phyloP scores from a whole-genome alignment of 2,888 invertebrate genomes.

The Enchytraeus crypticus region DNA sequence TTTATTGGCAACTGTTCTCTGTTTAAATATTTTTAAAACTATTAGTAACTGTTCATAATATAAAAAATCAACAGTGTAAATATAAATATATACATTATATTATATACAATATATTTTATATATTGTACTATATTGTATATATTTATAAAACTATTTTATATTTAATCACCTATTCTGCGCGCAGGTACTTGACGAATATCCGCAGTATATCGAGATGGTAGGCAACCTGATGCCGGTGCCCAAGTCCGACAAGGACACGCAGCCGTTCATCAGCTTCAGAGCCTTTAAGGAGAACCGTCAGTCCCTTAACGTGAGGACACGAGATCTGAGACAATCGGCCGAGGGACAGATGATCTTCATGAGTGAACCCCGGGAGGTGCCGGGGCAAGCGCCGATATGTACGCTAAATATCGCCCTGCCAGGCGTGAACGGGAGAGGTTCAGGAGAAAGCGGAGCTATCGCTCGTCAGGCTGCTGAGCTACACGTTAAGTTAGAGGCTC shows the following conservation, averaged over 20 bases:
- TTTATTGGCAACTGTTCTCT: too few species aligned
- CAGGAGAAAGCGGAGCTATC: slow-evolving; percentile 4
- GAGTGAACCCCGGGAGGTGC: slow-evolving; percentile 83
- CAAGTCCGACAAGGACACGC: slow-evolving; percentile 66
- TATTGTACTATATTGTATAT: too few species aligned
- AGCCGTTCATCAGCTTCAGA: slow-evolving; percentile 82
- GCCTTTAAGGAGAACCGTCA: slow-evolving; percentile 95
- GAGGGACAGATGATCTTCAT: slow-evolving; percentile 90
- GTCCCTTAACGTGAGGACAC: slow-evolving; percentile 87
- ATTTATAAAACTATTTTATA: too few species aligned
- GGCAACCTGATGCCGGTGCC: slow-evolving; percentile 93
- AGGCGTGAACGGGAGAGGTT: neutral
- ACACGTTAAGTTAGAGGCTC: slow-evolving; percentile 5
- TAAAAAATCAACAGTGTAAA: too few species aligned
- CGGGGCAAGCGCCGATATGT: slow-evolving; percentile 77
- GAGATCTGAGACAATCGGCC: slow-evolving; percentile 69
- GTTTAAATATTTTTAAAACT: too few species aligned
- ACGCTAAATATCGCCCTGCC: slow-evolving; percentile 78
- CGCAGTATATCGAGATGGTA: slow-evolving; percentile 88
- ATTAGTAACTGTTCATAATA: too few species aligned
- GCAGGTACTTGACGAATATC: slow-evolving; percentile 84
- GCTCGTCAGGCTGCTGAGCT: slow-evolving; percentile 5
- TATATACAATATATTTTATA: too few species aligned
- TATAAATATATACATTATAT: too few species aligned
- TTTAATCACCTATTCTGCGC: too few species aligned